These are phyloP conservation scores for Xiphophorus birchmanni DNA, from an alignment of 2,797 vertebrate species.

Conservation along the genomic window DNA sequence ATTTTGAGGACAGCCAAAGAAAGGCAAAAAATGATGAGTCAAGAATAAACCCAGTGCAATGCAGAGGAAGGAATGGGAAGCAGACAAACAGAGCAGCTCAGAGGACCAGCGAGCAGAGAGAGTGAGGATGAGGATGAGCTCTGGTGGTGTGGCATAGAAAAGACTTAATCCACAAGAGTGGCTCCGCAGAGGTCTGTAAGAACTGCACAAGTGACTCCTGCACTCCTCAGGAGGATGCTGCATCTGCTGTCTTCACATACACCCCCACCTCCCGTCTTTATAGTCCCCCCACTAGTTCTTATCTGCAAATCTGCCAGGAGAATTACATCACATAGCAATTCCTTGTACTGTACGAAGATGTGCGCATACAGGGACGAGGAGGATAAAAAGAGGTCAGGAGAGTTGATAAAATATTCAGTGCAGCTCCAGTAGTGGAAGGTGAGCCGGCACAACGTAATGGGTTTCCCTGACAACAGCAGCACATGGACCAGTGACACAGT, in stretches of 20 bases:
- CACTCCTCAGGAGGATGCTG: slow-evolving; percentile 46
- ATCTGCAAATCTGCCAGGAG: slow-evolving; percentile 44
- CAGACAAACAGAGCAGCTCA: slow-evolving; percentile 49
- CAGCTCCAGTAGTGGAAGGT: slow-evolving; percentile 73
- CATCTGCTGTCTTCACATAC: slow-evolving; percentile 23
- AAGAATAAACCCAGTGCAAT: slow-evolving; percentile 15
- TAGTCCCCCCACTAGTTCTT: slow-evolving; percentile 10
- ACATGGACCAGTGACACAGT: slow-evolving; percentile 49
- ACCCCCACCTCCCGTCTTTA: not conserved
- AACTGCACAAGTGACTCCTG: slow-evolving; percentile 44
- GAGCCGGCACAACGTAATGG: slow-evolving; percentile 74
- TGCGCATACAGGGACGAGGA: slow-evolving; percentile 1
- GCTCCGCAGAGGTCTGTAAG: slow-evolving; percentile 55
- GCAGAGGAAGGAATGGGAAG: slow-evolving; percentile 14
- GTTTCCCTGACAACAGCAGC: slow-evolving; percentile 88
- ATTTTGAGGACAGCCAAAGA: slow-evolving; percentile 9
- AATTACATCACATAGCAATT: slow-evolving; percentile 49
- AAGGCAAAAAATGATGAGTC: slow-evolving; percentile 13
- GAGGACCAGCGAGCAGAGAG: slow-evolving; percentile 49
- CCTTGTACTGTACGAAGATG: slow-evolving; percentile 25
- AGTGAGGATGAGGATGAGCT: slow-evolving; percentile 56
- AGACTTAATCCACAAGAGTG: slow-evolving; percentile 76
- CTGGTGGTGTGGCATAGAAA: slow-evolving; percentile 64
- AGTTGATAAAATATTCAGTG: slow-evolving; percentile 83
- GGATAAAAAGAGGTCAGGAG: slow-evolving; percentile 21